A percentile compares a stretch with the other conserved stretches of the same genome.
Conservation (phyloP, 2,888 invertebrate species). For the Mactromeris polynyma region DNA sequence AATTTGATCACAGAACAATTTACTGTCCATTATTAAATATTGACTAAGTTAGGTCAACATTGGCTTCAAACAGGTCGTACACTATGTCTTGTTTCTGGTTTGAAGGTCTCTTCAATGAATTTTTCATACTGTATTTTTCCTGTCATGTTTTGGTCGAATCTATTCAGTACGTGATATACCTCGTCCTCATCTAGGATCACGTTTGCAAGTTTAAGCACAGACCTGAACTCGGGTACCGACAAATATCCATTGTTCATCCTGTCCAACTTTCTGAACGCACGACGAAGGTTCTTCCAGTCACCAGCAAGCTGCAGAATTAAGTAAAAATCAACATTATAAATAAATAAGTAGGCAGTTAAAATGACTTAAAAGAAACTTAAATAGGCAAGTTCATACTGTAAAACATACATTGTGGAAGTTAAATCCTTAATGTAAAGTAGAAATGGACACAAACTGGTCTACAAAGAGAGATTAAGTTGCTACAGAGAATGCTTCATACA, state of each 20-base stretch:
- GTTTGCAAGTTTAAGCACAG: slow-evolving; percentile 86
- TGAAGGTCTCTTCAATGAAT: slow-evolving; percentile 85
- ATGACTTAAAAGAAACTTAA: too few species aligned
- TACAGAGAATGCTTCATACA: too few species aligned
- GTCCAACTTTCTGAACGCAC: slow-evolving; percentile 86
- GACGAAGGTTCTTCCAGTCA: slow-evolving; percentile 86
- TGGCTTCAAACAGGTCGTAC: slow-evolving; percentile 63
- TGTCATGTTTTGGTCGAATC: slow-evolving; percentile 85
- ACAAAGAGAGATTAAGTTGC: too few species aligned
- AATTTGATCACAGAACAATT: background rate
- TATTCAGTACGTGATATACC: slow-evolving; percentile 85
- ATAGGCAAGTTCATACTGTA: too few species aligned
- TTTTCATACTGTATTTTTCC: slow-evolving; percentile 85
- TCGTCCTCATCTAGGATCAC: slow-evolving; percentile 86
- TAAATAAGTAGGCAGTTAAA: too few species aligned
- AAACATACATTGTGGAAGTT: too few species aligned
- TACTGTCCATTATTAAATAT: slow-evolving; percentile 9
- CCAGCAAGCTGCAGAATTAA: slow-evolving; percentile 81
- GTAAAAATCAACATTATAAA: too few species aligned
- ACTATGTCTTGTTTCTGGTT: slow-evolving; percentile 80
- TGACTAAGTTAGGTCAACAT: slow-evolving; percentile 13
- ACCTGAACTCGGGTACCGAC: slow-evolving; percentile 85
- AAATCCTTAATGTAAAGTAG: too few species aligned
- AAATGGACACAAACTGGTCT: too few species aligned
- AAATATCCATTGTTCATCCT: slow-evolving; percentile 82